Conservation (phyloP, 2,113 vertebrate genomes). For the Diphyllodes magnificus region DNA sequence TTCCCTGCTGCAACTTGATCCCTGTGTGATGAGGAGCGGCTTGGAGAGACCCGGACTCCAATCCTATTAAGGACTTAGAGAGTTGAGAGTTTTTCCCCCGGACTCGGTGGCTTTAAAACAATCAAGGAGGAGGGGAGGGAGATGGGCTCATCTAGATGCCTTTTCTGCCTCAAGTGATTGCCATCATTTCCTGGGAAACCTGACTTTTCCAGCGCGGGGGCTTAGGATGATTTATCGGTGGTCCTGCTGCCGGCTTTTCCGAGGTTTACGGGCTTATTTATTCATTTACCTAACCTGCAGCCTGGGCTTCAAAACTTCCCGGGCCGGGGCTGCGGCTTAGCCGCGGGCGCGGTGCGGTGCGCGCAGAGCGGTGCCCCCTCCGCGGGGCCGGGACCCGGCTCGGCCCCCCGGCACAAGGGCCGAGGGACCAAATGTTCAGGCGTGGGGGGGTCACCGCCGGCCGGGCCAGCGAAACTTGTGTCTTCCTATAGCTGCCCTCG, state of each 20-base stretch:
- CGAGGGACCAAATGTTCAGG: accelerated
- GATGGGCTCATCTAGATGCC: constrained; percentile 17
- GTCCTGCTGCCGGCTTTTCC: not conserved
- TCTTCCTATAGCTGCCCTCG: not conserved
- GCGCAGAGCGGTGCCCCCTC: not conserved
- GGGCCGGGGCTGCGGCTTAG: not conserved
- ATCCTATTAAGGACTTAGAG: constrained; percentile 75
- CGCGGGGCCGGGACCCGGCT: not conserved
- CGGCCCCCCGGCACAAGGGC: accelerated
- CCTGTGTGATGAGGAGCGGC: constrained; percentile 82
- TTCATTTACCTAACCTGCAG: not conserved
- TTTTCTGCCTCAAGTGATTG: constrained; percentile 40
- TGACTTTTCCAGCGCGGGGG: not conserved
- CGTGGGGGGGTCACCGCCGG: not conserved
- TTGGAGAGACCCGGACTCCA: constrained; percentile 78
- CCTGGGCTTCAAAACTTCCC: not conserved
- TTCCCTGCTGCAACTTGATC: constrained; percentile 88
- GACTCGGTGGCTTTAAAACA: constrained; percentile 40
- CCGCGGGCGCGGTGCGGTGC: not conserved
- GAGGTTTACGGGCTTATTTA: not conserved
- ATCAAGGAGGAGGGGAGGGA: constrained; percentile 14
- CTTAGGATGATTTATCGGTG: not conserved
- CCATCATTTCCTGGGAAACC: constrained; percentile 69
- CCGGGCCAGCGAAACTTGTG: not conserved
- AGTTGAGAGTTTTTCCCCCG: constrained; percentile 46